These are phyloP conservation scores for Galendromus occidentalis DNA, from an alignment of 1,140 invertebrate genomes.

Conservation along the genomic window DNA sequence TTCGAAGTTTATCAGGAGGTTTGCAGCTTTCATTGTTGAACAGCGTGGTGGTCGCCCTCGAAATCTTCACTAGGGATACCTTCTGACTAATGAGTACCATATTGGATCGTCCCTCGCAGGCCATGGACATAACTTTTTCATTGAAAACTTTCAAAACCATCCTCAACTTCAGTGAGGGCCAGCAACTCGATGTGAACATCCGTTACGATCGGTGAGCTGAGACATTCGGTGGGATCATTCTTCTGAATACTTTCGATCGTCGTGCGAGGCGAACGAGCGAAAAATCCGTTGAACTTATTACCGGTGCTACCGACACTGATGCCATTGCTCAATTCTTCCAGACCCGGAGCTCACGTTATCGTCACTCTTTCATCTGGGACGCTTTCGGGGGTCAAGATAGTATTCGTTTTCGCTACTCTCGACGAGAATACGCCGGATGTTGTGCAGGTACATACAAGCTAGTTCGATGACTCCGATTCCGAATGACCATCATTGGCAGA, in stretches of 20 bases:
- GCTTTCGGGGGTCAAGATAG: not conserved
- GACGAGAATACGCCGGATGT: not conserved
- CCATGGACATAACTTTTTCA: conserved; percentile 7
- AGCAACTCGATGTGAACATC: not conserved
- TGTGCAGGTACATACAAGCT: not conserved
- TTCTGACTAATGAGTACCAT: not conserved
- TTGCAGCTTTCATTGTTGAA: not conserved
- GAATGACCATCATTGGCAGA: too few species aligned
- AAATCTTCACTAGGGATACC: not conserved
- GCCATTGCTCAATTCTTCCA: not conserved
- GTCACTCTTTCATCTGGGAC: not conserved
- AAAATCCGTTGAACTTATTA: too few species aligned
- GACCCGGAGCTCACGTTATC: not conserved
- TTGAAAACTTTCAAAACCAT: not conserved
- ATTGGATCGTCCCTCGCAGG: not conserved
- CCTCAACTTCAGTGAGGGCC: not conserved
- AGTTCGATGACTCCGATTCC: too few species aligned
- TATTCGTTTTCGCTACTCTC: not conserved
- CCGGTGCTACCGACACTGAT: too few species aligned
- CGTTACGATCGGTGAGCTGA: not conserved
- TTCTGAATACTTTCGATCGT: too few species aligned
- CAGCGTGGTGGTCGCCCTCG: not conserved
- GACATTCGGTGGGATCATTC: too few species aligned
- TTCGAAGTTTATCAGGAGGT: not conserved
- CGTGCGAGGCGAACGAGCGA: too few species aligned